Conservation (phyloP, 2,797 vertebrate genomes). For the Sebastes vulpes region DNA sequence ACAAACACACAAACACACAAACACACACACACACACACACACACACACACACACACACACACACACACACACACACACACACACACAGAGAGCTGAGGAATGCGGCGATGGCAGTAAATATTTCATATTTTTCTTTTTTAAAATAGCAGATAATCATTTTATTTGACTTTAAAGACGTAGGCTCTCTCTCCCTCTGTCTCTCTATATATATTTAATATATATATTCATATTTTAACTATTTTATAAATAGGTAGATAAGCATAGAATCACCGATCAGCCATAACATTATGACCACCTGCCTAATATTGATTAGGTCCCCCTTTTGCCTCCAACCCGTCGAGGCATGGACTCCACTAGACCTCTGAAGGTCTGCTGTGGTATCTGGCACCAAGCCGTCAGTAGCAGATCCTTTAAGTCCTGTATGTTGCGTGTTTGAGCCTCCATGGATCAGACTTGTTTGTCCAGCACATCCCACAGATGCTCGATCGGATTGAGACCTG, state of each 20-base stretch:
- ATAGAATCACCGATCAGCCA: background rate
- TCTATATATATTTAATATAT: no score
- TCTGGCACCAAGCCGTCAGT: no score
- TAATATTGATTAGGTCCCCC: no score
- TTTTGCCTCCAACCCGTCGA: no score
- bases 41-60: background rate
- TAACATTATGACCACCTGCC: no score
- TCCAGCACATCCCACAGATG: no score
- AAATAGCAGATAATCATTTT: background rate
- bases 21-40: background rate
- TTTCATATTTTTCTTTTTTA: background rate
- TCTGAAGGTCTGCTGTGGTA: no score
- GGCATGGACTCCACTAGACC: no score
- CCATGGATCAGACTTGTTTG: fast-evolving
- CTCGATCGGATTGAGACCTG: no score
- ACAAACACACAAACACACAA: background rate
- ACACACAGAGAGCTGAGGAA: background rate
- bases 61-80: background rate
- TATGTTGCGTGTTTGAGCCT: no score
- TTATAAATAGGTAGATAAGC: background rate
- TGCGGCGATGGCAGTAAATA: background rate
- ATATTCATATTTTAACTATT: no score
- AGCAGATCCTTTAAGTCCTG: no score
- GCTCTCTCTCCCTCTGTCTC: background rate
- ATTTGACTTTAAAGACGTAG: background rate